Conservation (phyloP, 2,888 invertebrate species). For the Cryptus armator region DNA sequence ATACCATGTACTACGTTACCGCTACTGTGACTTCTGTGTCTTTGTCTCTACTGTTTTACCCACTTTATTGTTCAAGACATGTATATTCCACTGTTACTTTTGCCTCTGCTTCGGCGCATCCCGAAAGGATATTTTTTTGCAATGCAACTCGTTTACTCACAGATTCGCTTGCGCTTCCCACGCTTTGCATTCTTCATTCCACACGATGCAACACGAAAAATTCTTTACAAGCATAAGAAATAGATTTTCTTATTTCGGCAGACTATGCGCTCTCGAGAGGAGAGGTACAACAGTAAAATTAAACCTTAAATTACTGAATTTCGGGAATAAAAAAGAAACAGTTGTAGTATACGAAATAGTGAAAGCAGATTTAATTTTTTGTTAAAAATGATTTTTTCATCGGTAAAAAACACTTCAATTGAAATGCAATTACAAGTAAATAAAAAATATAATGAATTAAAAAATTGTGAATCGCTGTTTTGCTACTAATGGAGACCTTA, state of each 20-base stretch:
- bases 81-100: neutral
- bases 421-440: no score
- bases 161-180: conserved; percentile 8
- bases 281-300: no score
- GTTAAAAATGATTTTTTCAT: no score
- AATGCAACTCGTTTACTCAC: neutral
- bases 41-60: neutral
- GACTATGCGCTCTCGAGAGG: no score
- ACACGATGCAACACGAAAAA: conserved; percentile 42
- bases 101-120: neutral
- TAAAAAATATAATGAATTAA: no score
- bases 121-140: neutral
- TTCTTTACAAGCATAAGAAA: conserved; percentile 55
- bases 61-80: neutral
- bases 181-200: conserved; percentile 54
- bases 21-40: neutral
- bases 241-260: neutral
- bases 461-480: no score
- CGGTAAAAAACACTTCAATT: no score
- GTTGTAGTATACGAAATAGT: no score
- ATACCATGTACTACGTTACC: neutral
- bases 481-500: no score
- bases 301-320: no score
- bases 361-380: no score
- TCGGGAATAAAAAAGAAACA: no score